A percentile compares a stretch with the other conserved stretches of the same genome.
phyloP scores from a whole-genome alignment of 1,140 invertebrate genomes.

The Periplaneta americana region DNA sequence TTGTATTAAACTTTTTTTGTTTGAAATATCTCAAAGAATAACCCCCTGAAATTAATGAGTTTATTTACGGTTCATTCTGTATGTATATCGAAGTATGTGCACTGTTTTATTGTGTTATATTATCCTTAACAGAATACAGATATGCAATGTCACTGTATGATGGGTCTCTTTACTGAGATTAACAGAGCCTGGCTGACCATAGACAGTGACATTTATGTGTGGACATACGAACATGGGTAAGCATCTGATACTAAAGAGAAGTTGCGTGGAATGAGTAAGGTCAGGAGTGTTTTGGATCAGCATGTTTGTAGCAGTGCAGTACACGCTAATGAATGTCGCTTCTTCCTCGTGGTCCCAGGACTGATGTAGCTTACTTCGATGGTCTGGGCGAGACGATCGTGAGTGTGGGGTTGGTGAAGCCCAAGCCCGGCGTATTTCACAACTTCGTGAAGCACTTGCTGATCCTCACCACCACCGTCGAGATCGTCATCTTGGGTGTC shows the following conservation, averaged over 20 bases:
- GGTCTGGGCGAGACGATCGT: slow-evolving; percentile 86
- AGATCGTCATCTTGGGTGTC: slow-evolving; percentile 87
- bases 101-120: too few relatives aligned
- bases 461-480: slow-evolving; percentile 85
- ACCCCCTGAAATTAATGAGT: too few relatives aligned
- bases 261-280: too few relatives aligned
- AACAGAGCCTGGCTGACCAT: slow-evolving; percentile 94
- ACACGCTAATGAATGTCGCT: too few relatives aligned
- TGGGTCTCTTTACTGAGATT: slow-evolving; percentile 95
- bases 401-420: slow-evolving; percentile 78
- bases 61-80: too few relatives aligned
- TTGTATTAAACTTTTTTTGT: too few relatives aligned
- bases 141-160: slow-evolving; percentile 90
- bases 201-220: slow-evolving; percentile 96
- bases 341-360: slow-evolving; percentile 40
- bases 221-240: slow-evolving; percentile 87
- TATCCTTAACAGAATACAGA: slow-evolving; percentile 48
- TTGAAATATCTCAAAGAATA: too few relatives aligned
- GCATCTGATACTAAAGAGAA: too few relatives aligned
- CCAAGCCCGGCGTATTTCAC: slow-evolving; percentile 82
- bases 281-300: too few relatives aligned
- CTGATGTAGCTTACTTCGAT: slow-evolving; percentile 90
- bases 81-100: too few relatives aligned
- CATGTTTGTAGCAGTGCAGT: too few relatives aligned
- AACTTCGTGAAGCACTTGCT: slow-evolving; percentile 88